phyloP scores from a whole-genome alignment of 2,888 invertebrate genomes.

The Leucania comma region DNA sequence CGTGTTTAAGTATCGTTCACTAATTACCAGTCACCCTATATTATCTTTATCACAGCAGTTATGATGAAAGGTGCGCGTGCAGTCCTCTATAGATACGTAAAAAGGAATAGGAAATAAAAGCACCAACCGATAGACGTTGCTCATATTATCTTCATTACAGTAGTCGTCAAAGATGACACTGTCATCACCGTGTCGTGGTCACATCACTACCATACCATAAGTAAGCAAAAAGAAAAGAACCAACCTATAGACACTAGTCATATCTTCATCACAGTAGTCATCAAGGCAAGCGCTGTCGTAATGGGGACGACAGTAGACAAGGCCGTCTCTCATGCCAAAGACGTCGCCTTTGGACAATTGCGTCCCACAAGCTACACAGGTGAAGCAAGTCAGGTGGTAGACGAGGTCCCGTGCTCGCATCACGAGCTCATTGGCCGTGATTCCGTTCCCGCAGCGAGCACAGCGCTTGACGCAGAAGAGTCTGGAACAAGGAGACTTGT shows the following conservation, averaged over 20 bases:
- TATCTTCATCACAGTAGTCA: slow-evolving; percentile 92
- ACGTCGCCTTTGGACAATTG: slow-evolving; percentile 97
- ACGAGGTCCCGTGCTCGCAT: slow-evolving; percentile 97
- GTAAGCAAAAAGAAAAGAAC: not conserved
- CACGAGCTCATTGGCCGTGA: slow-evolving; percentile 96
- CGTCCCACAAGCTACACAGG: slow-evolving; percentile 95
- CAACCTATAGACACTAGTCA: slow-evolving; percentile 86
- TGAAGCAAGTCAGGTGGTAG: slow-evolving; percentile 97
- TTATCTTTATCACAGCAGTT: no score
- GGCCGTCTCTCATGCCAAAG: slow-evolving; percentile 96
- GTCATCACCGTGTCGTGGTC: no score
- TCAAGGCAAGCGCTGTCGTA: slow-evolving; percentile 91
- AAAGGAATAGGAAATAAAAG: no score
- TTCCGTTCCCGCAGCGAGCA: slow-evolving; percentile 95
- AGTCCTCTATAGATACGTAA: no score
- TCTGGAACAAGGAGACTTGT: slow-evolving; percentile 90
- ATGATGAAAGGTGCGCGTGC: no score
- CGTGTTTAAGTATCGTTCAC: no score
- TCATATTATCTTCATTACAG: no score
- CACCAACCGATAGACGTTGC: no score
- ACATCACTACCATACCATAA: not conserved
- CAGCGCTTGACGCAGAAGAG: slow-evolving; percentile 96
- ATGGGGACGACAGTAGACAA: slow-evolving; percentile 93
- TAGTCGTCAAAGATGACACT: no score
- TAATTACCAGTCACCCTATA: no score